Evolutionary conservation across 2,797 vertebrate species (phyloP), one percentile per base, ranked within the genome.

Genomic region (Hozukius guyotensis): DNA sequence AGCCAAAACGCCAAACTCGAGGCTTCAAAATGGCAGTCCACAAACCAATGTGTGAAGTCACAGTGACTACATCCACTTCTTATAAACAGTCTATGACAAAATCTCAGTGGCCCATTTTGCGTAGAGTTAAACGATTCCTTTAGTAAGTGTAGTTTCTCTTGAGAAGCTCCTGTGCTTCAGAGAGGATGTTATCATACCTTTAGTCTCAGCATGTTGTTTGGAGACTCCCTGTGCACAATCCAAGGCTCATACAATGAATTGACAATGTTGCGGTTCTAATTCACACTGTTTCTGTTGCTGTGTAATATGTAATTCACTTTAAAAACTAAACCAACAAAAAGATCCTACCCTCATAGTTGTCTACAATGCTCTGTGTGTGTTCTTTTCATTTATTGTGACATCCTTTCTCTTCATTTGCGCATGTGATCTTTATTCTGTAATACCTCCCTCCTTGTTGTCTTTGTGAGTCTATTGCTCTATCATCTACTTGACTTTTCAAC

Each of bases 351-450:
- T 67, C 38, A 16, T 27, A 14, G 46, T 38, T 64, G 20, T 57
- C 55, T 32, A 3, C 36, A 53, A 3, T 13, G 32, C 53, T 62
- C 6, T 59, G 0, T 22, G 24, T 27, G 31, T 67, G 29, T 75
- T 31, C 34, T 53, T 72, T 69, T 25, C 5, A 72, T 68, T 52
- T 32, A 52, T 67, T 34, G 34, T 53, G 16, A 81, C 42, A 62
- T 38, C 8, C 10, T 25, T 32, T 66, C 46, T 24, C 36, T 77
- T 11, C 53, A 10, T 80, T 66, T 69, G 5, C 6, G 1, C n/a
- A 34, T 71, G 13, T 77, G 68, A 77, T 84, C 56, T 81, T 67
- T 27, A 36, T 63, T 71, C 25, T 46, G 13, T 55, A 52, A 53
- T 46, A 60, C 25, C 27, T 59, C 70, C 61, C 49, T 63, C 55